Evolutionary conservation across 2,888 invertebrate species (phyloP).

Genomic region (Andrena haemorrhoa): DNA sequence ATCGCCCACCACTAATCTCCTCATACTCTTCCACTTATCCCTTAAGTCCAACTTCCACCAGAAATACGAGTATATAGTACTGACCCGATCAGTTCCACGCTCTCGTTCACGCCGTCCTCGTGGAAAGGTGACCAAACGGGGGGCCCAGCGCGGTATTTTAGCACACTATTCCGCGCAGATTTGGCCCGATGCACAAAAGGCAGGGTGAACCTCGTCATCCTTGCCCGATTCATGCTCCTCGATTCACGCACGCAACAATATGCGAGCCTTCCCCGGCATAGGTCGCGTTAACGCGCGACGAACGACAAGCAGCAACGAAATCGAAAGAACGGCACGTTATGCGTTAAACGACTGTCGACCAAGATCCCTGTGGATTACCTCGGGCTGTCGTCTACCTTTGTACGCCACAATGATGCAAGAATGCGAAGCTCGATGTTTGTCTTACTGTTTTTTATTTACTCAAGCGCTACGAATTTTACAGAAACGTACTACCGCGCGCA

Average conservation of each 20-base stretch:
- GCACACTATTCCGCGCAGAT: constrained; percentile 58
- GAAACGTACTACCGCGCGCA: background rate
- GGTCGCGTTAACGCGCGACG: background rate
- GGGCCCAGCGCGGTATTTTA: constrained; percentile 18
- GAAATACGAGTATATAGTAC: constrained; percentile 40
- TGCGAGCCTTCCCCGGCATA: background rate
- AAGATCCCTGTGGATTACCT: background rate
- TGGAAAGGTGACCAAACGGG: constrained; percentile 34
- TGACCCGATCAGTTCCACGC: constrained; percentile 72
- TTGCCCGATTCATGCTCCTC: background rate
- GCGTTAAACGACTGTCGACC: background rate
- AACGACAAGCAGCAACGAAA: background rate
- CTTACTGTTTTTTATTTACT: constrained; percentile 13
- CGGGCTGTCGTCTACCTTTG: background rate
- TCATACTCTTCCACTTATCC: too few relatives aligned
- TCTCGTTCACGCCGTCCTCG: constrained; percentile 54
- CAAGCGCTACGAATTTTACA: background rate
- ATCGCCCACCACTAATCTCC: too few relatives aligned
- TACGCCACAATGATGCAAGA: background rate
- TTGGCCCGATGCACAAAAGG: constrained; percentile 70
- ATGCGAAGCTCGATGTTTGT: background rate
- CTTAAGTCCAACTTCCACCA: background rate
- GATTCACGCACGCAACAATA: background rate
- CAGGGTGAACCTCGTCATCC: constrained; percentile 62
- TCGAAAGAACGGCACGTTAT: background rate